Evolutionary conservation across 2,888 invertebrate genomes (phyloP), one percentile per base, ranked within the genome.

Genomic region (Limnephilus auricula): DNA sequence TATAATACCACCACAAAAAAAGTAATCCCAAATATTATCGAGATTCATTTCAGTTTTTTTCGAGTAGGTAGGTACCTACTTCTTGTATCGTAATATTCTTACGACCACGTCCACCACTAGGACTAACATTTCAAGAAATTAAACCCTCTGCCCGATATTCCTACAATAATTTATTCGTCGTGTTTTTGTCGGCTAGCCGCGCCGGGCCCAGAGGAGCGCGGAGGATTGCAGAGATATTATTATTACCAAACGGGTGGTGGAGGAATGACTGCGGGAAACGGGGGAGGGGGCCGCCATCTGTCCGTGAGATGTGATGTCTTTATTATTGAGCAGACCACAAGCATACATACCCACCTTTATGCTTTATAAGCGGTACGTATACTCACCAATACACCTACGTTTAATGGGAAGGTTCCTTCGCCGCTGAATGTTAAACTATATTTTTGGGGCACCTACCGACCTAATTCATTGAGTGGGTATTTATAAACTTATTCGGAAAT

Each of bases 231-330:
- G 65, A 65, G 65, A 65, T 65, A 65, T 65, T 65, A 65, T 84
- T 37, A n/a, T 84, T 84, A 37, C 37, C 65, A 6, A 85, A 32
- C 6, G 65, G 31, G 32, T 6, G 32, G 65, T 15, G 86, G 31
- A 15, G 50, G 65, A 85, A 40, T n/a, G 84, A 37, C 40, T 37
- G 89, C 84, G 40, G 32, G 84, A 65, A 90, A 86, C 50, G 88
- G 82, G 82, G 79, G 89, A 89, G 83, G 80, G 80, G 45, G 90
- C 83, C 30, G 85, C 89, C 89, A 89, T 87, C 89, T 84, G 92
- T 91, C 92, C 87, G 79, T 40, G 89, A 85, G 89, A 89, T 89
- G 89, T 92, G 92, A 92, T 92, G 92, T 92, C 92, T 92, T 92
- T 91, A 91, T 91, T 91, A 92, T 91, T 90, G 90, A 30, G 88